phyloP scores from a whole-genome alignment of 1,140 invertebrate species.

The Apis cerana region DNA sequence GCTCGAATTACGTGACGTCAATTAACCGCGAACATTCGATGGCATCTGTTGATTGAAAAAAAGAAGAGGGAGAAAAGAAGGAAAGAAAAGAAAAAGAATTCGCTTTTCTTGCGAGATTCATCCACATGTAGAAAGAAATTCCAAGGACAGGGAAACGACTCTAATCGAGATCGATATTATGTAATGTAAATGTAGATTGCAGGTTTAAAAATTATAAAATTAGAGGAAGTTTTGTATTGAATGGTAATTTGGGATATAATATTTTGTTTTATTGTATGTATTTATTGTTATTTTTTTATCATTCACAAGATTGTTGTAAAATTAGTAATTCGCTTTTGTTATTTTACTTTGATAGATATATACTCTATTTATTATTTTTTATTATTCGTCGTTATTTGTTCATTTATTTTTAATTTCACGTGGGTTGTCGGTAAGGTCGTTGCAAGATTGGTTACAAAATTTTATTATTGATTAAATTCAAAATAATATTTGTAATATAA shows the following conservation, averaged over 20 bases:
- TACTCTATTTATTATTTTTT: background rate
- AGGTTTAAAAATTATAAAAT: no score
- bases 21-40: slow-evolving; percentile 49
- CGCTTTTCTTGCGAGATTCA: background rate
- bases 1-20: slow-evolving; percentile 59
- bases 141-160: background rate
- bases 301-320: no score
- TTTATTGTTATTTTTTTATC: no score
- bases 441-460: background rate
- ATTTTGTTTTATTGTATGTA: no score
- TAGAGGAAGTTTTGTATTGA: no score
- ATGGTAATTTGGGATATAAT: no score
- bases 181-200: no score
- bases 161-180: background rate
- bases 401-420: background rate
- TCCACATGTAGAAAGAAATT: background rate
- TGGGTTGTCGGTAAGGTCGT: no score
- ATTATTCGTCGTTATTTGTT: background rate
- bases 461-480: background rate
- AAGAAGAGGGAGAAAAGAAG: no score
- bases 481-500: no score
- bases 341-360: background rate
- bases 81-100: background rate
- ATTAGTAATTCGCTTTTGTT: no score
- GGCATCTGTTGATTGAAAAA: slow-evolving; percentile 4